Base-by-base conservation (phyloP, 2,113 vertebrate genomes). In the Oncorhynchus clarkii region DNA sequence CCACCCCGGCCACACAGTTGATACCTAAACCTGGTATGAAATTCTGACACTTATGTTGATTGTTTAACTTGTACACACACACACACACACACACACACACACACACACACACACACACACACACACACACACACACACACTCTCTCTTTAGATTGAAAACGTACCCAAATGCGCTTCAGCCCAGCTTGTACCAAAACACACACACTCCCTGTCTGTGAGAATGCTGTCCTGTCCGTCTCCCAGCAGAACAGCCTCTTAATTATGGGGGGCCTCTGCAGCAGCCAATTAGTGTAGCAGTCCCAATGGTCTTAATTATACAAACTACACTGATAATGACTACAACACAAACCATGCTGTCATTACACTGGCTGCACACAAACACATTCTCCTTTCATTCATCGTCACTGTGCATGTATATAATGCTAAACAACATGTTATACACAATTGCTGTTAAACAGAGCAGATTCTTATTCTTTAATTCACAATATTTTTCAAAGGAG, bases 271-370 rank as follows among this genome's bases (percentile, higher is more conserved):
- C n/a, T 16, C 34, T 13, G 39, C 68, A 49, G 29, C 45, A 48
- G 68, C 68, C 45, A 70, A 70, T 70, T 49, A 70, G 45, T 48
- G n/a, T 39, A 70, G 9, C n/a, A n/a, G 1, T 70, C 68, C 68
- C 68, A 70, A 11, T 48, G 24, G 39, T 48, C 68, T 70, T 70
- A 24, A 48, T 70, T 70, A 70, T 26, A 49, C 45, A 14, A 70
- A 70, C 34, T 48, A 70, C 18, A n/a, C 20, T 70, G 68, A 24
- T 70, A 70, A 70, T 49, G 45, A 70, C 20, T 24, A 70, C n/a
- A 70, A 70, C 68, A 70, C 34, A 70, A 70, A 70, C 16, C 51
- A 54, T 4, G 13, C 16, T 64, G n/a, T 64, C n/a, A 26, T 64
- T 64, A 64, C 9, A 26, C 60, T 64, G 60, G 51, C 13, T 54